Conservation (phyloP, 2,113 vertebrate species). For the Lepus timidus region DNA sequence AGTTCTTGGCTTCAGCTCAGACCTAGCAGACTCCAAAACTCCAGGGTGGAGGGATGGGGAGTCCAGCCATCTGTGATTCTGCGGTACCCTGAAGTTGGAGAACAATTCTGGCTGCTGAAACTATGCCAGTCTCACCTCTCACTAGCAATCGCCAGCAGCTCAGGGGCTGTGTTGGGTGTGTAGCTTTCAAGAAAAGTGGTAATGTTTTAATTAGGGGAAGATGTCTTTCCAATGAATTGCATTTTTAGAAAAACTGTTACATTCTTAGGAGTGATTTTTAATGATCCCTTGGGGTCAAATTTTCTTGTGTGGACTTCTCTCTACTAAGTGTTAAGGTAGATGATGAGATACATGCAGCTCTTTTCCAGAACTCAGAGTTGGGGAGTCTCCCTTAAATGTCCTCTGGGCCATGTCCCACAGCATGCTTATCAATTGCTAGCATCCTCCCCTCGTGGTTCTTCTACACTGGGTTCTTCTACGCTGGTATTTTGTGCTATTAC, state of each 20-base stretch:
- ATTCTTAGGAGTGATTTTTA: background rate
- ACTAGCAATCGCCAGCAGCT: background rate
- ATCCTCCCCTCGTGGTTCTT: background rate
- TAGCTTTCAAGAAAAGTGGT: background rate
- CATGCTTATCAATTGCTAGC: background rate
- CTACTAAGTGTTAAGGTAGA: background rate
- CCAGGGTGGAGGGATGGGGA: no score
- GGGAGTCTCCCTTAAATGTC: background rate
- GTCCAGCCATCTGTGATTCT: background rate
- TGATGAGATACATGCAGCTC: background rate
- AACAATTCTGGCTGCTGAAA: background rate
- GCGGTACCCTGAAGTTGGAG: background rate
- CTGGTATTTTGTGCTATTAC: background rate
- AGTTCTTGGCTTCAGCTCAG: background rate
- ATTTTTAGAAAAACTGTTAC: background rate
- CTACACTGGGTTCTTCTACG: background rate
- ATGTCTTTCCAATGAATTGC: background rate
- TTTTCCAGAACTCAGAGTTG: constrained; percentile 32
- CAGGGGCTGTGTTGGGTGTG: background rate
- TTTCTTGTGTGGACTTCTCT: background rate
- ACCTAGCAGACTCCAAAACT: background rate
- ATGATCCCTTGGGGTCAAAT: background rate
- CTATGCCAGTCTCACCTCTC: background rate
- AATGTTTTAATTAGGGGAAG: background rate
- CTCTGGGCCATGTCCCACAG: background rate